phyloP scores from a whole-genome alignment of 2,888 invertebrate genomes.

The Aspidapion aeneum region DNA sequence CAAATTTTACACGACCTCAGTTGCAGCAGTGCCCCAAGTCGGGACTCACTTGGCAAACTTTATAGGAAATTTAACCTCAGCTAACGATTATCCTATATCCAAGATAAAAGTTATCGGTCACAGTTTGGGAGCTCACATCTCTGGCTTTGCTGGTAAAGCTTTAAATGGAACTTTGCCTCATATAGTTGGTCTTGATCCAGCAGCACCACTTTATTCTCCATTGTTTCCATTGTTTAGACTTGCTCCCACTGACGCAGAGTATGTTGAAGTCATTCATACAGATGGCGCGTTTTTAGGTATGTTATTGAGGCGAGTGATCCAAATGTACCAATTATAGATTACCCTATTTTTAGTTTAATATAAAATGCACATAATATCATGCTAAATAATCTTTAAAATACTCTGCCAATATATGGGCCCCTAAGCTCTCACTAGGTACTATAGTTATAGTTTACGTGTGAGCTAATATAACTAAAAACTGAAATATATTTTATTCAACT shows the following conservation, averaged over 20 bases:
- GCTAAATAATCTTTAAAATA: no score
- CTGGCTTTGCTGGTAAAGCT: slow-evolving; percentile 35
- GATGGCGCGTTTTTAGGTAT: slow-evolving; percentile 14
- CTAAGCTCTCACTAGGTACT: no score
- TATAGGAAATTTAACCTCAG: slow-evolving; percentile 28
- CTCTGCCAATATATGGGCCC: no score
- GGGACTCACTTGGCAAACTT: slow-evolving; percentile 34
- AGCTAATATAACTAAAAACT: no score
- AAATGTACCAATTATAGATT: no score
- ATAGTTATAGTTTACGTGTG: no score
- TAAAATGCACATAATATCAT: no score
- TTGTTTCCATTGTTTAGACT: slow-evolving; percentile 6
- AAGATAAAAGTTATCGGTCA: slow-evolving; percentile 33
- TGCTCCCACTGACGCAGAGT: slow-evolving; percentile 17
- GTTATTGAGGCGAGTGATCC: no score
- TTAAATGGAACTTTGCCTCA: slow-evolving; percentile 9
- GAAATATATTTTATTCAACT: no score
- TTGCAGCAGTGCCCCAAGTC: slow-evolving; percentile 28
- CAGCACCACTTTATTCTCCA: slow-evolving; percentile 18
- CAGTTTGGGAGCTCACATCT: slow-evolving; percentile 40
- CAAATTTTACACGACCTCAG: slow-evolving; percentile 28
- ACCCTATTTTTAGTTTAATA: no score
- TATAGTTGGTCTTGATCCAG: slow-evolving; percentile 21
- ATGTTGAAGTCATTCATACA: slow-evolving; percentile 19
- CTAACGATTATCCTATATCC: slow-evolving; percentile 26